Base-by-base conservation (phyloP, 2,113 vertebrate genomes). In the Percina caprodes region DNA sequence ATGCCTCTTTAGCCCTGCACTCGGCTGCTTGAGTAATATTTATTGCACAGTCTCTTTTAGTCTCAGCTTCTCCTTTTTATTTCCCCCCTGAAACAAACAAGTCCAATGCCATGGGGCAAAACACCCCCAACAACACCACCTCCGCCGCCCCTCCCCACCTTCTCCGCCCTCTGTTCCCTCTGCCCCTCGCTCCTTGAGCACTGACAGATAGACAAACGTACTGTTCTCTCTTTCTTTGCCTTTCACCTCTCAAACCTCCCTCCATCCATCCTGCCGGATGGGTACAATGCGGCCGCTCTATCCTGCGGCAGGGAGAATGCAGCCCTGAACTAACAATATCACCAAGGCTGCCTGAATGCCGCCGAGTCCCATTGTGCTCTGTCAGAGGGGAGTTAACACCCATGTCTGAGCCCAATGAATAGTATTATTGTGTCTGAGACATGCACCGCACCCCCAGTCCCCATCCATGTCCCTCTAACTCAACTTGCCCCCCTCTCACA, bases 351-450 rank as follows among this genome's bases (percentile, higher is more conserved):
- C 94, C 94, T 94, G 88, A 92, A 93, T 91, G 94, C 93, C 90
- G 87, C 92, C 90, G 89, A 92, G 93, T 92, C 92, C 93, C 92
- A 96, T 97, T 97, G 96, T 97, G 95, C 94, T 92, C 92, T 90
- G 95, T 93, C 94, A 95, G 94, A 94, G 94, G 95, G 94, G 94
- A 94, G 94, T 95, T 96, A 95, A 96, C 95, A 96, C 94, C 95
- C 95, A 89, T 96, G 90, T 95, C 91, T 95, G 86, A 92, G 94
- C 94, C 94, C 95, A 88, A 94, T 96, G 95, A 96, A 96, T 96
- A 95, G 95, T 92, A 96, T 94, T 96, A 95, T 96, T 96, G 96
- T 97, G 96, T 95, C 96, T 95, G 95, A 96, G 94, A 94, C 94
- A 94, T 92, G 93, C 89, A 81, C 83, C 91, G 92, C 94, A 91